Base-by-base conservation (phyloP, 2,888 invertebrate species). In the Philereme transversata region DNA sequence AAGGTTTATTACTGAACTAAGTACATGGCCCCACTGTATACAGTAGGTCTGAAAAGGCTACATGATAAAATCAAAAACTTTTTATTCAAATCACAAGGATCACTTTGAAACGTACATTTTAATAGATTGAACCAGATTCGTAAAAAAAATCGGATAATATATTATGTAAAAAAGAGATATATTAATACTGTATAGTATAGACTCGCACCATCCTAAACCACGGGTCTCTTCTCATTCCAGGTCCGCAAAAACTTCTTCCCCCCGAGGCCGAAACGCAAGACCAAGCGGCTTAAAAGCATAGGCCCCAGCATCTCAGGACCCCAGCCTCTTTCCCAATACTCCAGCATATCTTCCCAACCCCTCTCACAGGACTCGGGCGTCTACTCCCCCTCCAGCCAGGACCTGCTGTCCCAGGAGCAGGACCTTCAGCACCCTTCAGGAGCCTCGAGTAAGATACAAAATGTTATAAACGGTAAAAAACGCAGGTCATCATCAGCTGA, bases 211-310 rank as follows among this genome's bases (percentile, higher is more conserved):
- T 22, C 22, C 22, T 22, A 22, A 22, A 22, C 22, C 22, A 22
- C 22, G 22, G 22, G 0, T 4, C 6, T 40, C 8, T 38, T 5
- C 41, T 4, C 10, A 56, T 71, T 90, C 66, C 89, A 95, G 95
- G 93, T 93, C 71, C 93, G 95, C 77, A 95, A 95, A 83, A 94
- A 90, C 74, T 93, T 94, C 79, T 95, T 95, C 86, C 95, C 95
- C 38, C 95, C 95, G 53, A 90, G 95, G 56, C 95, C 95, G 70
- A 93, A 83, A 71, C 90, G 88, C 69, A 89, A 88, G 65, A 77
- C 74, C 69, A 86, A 84, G 70, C 76, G 78, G 45, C 72, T 71
- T 41, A 60, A 57, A 9, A 65, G 67, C 43, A 62, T 57, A 45
- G 71, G 69, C 41, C 69, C 71, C 41, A 77, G 76, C 49, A 45